A percentile compares a stretch with the other conserved stretches of the same genome.
These are phyloP conservation scores for Notothenia coriiceps DNA, from an alignment of 2,113 vertebrate genomes.

Conservation along the genomic window DNA sequence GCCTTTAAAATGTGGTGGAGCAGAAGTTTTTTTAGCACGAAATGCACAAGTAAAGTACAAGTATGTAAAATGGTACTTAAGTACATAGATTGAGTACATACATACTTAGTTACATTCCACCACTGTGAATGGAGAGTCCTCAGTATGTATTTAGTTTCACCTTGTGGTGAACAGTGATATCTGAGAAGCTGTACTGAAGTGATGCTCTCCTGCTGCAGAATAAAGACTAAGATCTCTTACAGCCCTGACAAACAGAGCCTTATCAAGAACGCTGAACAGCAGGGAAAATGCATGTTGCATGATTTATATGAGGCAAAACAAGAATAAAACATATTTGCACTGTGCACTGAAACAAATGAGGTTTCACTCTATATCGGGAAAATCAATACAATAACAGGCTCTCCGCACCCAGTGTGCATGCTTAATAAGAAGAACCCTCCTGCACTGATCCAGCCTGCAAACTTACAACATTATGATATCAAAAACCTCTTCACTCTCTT, in stretches of 20 bases:
- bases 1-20: too few relatives aligned
- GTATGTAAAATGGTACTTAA: too few relatives aligned
- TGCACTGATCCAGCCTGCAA: constrained; percentile 43
- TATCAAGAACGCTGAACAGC: constrained; percentile 68
- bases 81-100: too few relatives aligned
- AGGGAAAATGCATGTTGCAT: constrained; percentile 72
- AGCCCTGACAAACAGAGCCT: constrained; percentile 61
- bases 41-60: too few relatives aligned
- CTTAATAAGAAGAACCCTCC: constrained; percentile 64
- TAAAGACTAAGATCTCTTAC: constrained; percentile 57
- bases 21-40: too few relatives aligned
- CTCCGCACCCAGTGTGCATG: constrained; percentile 65
- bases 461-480: constrained; percentile 64
- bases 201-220: constrained; percentile 33
- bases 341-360: constrained; percentile 79
- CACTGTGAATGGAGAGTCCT: background rate
- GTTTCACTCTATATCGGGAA: constrained; percentile 77
- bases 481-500: constrained; percentile 38
- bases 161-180: background rate
- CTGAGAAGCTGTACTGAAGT: constrained; percentile 10
- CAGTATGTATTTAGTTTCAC: background rate
- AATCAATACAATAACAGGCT: constrained; percentile 79
- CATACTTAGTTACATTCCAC: too few relatives aligned
- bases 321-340: constrained; percentile 80
- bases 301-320: constrained; percentile 77